These are phyloP conservation scores for Antennarius striatus DNA, from an alignment of 2,113 vertebrate genomes.

Conservation along the genomic window DNA sequence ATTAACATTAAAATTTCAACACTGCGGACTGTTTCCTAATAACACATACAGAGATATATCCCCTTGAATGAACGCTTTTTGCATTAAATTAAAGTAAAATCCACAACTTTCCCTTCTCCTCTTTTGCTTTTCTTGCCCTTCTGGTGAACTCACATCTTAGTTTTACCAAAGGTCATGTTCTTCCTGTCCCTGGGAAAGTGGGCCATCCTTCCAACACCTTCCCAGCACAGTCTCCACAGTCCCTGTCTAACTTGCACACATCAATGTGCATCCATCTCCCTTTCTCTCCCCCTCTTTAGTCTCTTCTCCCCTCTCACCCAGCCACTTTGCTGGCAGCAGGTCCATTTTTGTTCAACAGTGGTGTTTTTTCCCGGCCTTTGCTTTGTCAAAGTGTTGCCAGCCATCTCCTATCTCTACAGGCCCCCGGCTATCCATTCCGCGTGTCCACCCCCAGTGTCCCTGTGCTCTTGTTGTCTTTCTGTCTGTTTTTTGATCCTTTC, in stretches of 20 bases:
- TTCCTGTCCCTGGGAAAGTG: conserved; percentile 38
- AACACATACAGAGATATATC: no score
- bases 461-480: conserved; percentile 13
- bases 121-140: conserved; percentile 22
- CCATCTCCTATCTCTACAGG: conserved; percentile 32
- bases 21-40: no score
- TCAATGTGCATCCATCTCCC: conserved; percentile 17
- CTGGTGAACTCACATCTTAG: conserved; percentile 35
- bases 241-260: conserved; percentile 24
- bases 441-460: conserved; percentile 21
- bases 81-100: no score
- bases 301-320: conserved; percentile 36
- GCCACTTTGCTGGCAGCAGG: conserved; percentile 22
- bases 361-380: conserved; percentile 41
- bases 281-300: background rate
- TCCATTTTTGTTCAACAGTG: conserved; percentile 18
- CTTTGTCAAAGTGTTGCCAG: conserved; percentile 53
- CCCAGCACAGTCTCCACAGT: conserved; percentile 24
- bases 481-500: conserved; percentile 18
- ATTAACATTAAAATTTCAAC: no score
- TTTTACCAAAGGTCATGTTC: conserved; percentile 34
- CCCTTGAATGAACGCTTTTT: no score
- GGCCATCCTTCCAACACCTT: conserved; percentile 33
- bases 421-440: conserved; percentile 25
- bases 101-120: no score